Evolutionary conservation across 1,140 invertebrate genomes (phyloP), one percentile per base, ranked within the genome.

Genomic region (Sweltsa coloradensis): DNA sequence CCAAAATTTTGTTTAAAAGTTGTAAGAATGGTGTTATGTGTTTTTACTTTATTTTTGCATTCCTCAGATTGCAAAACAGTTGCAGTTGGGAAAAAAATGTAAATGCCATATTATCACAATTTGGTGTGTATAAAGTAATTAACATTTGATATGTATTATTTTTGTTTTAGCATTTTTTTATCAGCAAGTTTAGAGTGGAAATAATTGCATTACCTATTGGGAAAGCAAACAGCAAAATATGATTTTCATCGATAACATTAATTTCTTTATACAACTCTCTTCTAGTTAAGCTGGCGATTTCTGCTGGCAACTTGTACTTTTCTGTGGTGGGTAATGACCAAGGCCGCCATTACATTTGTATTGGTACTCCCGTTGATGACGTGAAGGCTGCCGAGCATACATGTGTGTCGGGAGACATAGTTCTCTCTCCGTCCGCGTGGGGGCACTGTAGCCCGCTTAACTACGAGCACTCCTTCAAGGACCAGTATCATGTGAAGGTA

Each of bases 231-330:
- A 2, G 13, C 2, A 13, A 2, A 31, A 31, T 14, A 1, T 14
- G 14, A 14, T 1, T 31, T 31, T 31, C 27, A 7, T 31, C 14
- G 7, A n/a, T 31, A 31, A 9, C 27, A n/a, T 7, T 9, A 31
- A 31, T 31, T n/a, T 31, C 14, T 31, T 31, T 31, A 31, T 31
- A 9, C 27, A n/a, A 14, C 16, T 41, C 36, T 46, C 39, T 29
- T 58, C 16, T 42, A 76, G 76, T 79, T 0, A 79, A 79, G 65
- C 58, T 80, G 7, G 74, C 76, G 0, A 76, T 79, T 51, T 70
- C 78, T 23, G 71, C 70, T 18, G 78, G 78, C 14, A 65, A 67
- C 45, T 67, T 67, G 11, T 65, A 68, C 14, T 78, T 79, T 48
- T 70, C 72, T 0, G 64, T 73, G 5, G 71, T 79, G 39, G 76